Conservation (phyloP, 2,888 invertebrate genomes). For the Netelia inedita region DNA sequence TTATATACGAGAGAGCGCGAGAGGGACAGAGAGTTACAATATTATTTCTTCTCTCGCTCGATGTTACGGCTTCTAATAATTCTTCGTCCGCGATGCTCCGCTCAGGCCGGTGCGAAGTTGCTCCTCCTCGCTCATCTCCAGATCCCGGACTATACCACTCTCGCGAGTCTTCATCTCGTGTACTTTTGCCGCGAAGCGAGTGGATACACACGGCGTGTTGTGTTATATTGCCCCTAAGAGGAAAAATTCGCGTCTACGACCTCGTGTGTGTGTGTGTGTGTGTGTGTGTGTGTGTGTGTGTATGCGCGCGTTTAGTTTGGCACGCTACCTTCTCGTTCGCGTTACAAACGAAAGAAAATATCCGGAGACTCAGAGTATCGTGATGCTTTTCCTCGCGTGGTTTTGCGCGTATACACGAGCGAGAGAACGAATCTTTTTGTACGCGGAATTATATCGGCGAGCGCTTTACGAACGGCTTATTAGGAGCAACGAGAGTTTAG, state of each 20-base stretch:
- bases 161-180: constrained; percentile 12
- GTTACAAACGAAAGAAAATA: constrained; percentile 24
- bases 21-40: constrained; percentile 71
- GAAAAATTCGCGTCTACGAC: constrained; percentile 44
- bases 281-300: neutral
- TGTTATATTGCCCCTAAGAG: constrained; percentile 24
- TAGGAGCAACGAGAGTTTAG: constrained; percentile 33
- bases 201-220: constrained; percentile 5
- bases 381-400: constrained; percentile 22
- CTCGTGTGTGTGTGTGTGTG: neutral
- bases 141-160: constrained; percentile 13
- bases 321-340: constrained; percentile 39
- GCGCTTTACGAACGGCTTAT: constrained; percentile 25
- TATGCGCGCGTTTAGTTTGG: constrained; percentile 36
- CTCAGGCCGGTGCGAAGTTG: constrained; percentile 16
- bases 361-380: constrained; percentile 27
- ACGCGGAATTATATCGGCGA: constrained; percentile 2
- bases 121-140: no score
- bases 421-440: constrained; percentile 1
- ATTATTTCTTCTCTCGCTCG: constrained; percentile 66
- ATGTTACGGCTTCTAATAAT: constrained; percentile 72
- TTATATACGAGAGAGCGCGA: neutral
- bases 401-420: constrained; percentile 4
- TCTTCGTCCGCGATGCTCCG: constrained; percentile 66
- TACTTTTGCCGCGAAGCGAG: neutral